Evolutionary conservation across 2,888 invertebrate species (phyloP), one percentile per base, ranked within the genome.

Genomic region (Quadriops clusia): DNA sequence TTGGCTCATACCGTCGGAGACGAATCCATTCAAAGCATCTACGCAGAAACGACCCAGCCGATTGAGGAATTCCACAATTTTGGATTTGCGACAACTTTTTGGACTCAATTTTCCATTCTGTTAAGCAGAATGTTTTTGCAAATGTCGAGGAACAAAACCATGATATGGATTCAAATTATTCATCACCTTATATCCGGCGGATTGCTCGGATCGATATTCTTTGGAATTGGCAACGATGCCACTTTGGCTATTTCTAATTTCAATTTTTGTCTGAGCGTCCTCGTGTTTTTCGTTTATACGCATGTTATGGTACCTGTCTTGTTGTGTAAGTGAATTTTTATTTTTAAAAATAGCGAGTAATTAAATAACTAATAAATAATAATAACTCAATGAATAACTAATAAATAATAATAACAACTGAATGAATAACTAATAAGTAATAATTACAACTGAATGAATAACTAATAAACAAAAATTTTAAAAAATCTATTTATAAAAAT

Each of bases 201-300:
- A 9, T 3, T 35, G 3, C 9, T 38, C 1, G 38, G 38, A 12
- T 13, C 9, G 9, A 22, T 22, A 6, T 35, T 28, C 24, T 34
- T 22, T 20, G 32, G 32, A 8, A 23, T 38, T 8, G 38, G 38
- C 4, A 32, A 35, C 8, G 27, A 38, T 15, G 38, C 32, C 15
- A 18, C 28, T 4, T 22, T 32, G 20, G 27, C 28, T 12, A 27
- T 28, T 8, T 21, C 24, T 11, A 38, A 32, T 27, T 38, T 35
- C 15, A 35, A 26, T 15, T 32, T 32, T 2, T 32, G 32, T 13
- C n/a, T 33, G 5, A 13, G 17, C n/a, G 23, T 30, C 3, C 11
- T 38, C 6, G 30, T 38, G n/a, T 38, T 33, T 20, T 25, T 32
- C 12, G 22, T 30, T 15, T 38, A 30, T 28, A 17, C 32, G 15